Conservation (phyloP, 2,113 vertebrate genomes). For the Mesoclemmys tuberculata region DNA sequence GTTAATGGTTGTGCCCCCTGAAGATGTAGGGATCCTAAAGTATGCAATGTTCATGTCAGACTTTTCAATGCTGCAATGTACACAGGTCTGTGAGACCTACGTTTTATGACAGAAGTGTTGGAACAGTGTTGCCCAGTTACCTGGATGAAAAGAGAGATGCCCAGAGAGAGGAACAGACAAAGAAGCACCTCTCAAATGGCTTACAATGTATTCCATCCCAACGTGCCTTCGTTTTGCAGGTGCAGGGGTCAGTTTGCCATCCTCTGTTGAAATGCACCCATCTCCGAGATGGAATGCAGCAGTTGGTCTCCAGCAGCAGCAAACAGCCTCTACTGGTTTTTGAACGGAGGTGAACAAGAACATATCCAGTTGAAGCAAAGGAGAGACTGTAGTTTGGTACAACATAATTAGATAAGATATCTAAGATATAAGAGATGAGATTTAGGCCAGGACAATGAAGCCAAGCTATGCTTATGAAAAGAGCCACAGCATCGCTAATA, state of each 20-base stretch:
- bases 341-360: background rate
- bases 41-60: background rate
- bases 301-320: background rate
- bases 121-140: background rate
- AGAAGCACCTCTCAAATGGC: background rate
- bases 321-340: background rate
- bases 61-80: background rate
- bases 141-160: background rate
- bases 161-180: background rate
- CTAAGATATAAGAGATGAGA: background rate
- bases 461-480: background rate
- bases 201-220: background rate
- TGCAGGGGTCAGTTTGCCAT: background rate
- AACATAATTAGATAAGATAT: too few relatives aligned
- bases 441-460: background rate
- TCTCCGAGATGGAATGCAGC: background rate
- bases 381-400: background rate
- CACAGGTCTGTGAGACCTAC: background rate
- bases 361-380: background rate
- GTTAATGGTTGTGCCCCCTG: background rate
- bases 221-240: background rate
- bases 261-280: background rate
- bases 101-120: background rate
- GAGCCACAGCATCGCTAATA: background rate
- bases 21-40: background rate